Evolutionary conservation across 2,888 invertebrate genomes (phyloP).

Genomic region (Trichogramma dendrolimi): DNA sequence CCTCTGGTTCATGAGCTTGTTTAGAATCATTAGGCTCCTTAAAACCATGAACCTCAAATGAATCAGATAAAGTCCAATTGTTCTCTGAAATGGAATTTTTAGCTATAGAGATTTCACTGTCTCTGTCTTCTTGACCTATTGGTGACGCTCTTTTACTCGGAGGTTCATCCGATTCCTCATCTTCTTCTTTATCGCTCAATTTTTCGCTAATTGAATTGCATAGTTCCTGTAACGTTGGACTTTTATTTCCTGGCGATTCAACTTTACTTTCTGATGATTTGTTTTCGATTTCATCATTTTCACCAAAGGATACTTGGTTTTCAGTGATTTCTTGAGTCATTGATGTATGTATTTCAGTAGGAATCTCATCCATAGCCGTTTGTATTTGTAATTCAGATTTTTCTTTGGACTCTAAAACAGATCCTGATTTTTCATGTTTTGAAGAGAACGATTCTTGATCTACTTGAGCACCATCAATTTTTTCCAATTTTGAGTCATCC

Average conservation of each 20-base stretch:
- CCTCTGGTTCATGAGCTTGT: too few relatives aligned
- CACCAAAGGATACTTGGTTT: conserved; percentile 8
- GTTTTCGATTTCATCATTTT: conserved; percentile 12
- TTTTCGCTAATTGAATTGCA: too few relatives aligned
- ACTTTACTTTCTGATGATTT: not conserved
- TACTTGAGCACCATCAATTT: conserved; percentile 9
- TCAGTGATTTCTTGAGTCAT: not conserved
- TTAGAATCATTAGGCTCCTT: not conserved
- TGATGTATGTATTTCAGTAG: too few relatives aligned
- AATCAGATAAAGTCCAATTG: conserved; percentile 39
- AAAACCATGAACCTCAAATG: conserved; percentile 30
- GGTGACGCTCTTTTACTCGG: not conserved
- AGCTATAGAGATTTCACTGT: conserved; percentile 11
- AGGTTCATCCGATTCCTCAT: not conserved
- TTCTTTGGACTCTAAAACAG: too few relatives aligned
- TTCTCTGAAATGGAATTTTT: conserved; percentile 28
- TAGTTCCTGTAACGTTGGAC: too few relatives aligned
- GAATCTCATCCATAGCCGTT: not conserved
- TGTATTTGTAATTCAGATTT: not conserved
- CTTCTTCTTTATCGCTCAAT: not conserved
- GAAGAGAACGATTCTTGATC: too few relatives aligned
- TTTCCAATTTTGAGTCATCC: conserved; percentile 11
- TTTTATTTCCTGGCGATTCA: too few relatives aligned
- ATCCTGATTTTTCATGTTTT: too few relatives aligned
- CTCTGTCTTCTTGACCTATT: not conserved